Base-by-base conservation (phyloP, 2,113 vertebrate species). In the Grammomys surdaster region DNA sequence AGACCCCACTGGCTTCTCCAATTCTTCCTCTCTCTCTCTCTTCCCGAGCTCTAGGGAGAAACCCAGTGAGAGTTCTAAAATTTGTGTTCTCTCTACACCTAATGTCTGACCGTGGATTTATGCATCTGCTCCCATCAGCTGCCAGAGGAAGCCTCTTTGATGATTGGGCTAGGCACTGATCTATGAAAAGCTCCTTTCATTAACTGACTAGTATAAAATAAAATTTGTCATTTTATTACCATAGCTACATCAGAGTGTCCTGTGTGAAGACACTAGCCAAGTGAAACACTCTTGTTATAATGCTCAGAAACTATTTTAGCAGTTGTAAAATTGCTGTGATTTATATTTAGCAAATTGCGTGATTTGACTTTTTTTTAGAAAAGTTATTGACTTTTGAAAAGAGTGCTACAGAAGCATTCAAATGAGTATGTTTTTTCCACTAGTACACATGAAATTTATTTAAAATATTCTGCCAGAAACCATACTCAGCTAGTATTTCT, bases 291-390 rank as follows among this genome's bases (percentile, higher is more conserved):
- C 84, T 95, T 77, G 19, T 94, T 95, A 4, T 75, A 95, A 91
- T 80, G 70, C 86, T 96, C 46, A 80, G 86, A 95, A 95, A 93
- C 43, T 48, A 91, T 97, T 95, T 97, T 89, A 96, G 90, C 85
- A 95, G 91, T 93, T 73, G 56, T 89, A 91, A 97, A 97, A 96
- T 94, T 92, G 82, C 69, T 96, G 82, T 65, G 87, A 94, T 96
- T 96, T 92, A 87, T 96, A 95, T 96, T 96, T 86, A 97, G 93
- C 92, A 97, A 97, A 97, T 94, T 96, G 60, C 75, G 86, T 95
- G 96, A 93, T 95, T 97, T 95, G 93, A 96, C 80, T 97, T 96
- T 96, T 92, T 96, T 97, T 96, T 95, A 97, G 90, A 95, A 92
- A 97, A 94, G 89, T 96, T 97, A 96, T 89, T 95, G 96, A 95